Base-by-base conservation (phyloP, 2,113 vertebrate species). In the Crypturellus undulatus region DNA sequence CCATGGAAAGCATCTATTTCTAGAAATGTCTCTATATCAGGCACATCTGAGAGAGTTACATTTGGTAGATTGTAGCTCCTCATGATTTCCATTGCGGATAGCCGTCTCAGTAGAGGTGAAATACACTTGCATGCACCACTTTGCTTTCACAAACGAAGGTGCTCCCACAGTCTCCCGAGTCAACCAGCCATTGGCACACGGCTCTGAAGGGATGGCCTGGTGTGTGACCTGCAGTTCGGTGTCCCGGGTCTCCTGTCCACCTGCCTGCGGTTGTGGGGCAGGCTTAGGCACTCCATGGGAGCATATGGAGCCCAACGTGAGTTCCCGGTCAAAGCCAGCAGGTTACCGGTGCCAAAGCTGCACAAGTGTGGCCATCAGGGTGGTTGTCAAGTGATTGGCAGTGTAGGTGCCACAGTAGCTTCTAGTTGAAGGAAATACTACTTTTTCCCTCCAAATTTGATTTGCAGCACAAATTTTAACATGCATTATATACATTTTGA, bases 1-100 rank as follows among this genome's bases (percentile, higher is more conserved):
- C 81, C 26, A 70, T 90, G 59, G 83, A 90, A 94, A 94, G 79
- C 11, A 51, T 70, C 86, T 94, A 77, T 95, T 94, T 95, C 90
- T 94, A 67, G 88, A 93, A 90, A 21, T 59, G 24, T 79, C 90
- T 84, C 38, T 89, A 95, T 93, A 81, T 59, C 88, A 95, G 93
- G 89, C 83, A 87, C 78, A 70, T 34, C 22, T 42, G 70, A 88
- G 63, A 75, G 34, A 90, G 36, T 90, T 81, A 79, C 32, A 38
- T 87, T 89, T 45, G 49, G 42, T 43, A 69, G 43, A 87, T 54
- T 87, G 65, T 70, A 70, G 42, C 59, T 96, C 93, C 62, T 64
- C 72, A 73, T 77, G 63, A 82, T 91, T 85, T 93, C 63, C 84
- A 91, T 73, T 83, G 60, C 94, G 89, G 94, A 90, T 93, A 89